phyloP scores from a whole-genome alignment of 2,113 vertebrate species.

The Pelecanoides urinatrix region DNA sequence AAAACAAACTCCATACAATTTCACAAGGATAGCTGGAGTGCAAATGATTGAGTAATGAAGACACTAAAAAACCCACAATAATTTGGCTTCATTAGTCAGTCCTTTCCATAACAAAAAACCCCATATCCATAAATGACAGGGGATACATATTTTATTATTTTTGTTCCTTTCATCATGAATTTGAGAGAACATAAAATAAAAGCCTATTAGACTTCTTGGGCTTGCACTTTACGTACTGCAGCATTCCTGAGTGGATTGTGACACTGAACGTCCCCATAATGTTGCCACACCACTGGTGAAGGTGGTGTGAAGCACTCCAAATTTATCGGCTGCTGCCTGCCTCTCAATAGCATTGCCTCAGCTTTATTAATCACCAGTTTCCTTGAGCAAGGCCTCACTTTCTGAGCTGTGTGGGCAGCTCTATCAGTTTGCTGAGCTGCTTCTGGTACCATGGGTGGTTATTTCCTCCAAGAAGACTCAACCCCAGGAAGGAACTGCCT shows the following conservation, averaged over 20 bases:
- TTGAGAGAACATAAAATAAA: neutral
- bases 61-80: neutral
- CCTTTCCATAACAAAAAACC: neutral
- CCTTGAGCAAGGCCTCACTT: neutral
- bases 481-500: neutral
- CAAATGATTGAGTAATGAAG: neutral
- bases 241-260: neutral
- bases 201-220: neutral
- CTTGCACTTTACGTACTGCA: neutral
- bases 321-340: neutral
- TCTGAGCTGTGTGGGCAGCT: neutral
- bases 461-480: neutral
- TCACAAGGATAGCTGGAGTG: constrained; percentile 1
- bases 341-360: neutral
- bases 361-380: neutral
- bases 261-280: rapidly evolving
- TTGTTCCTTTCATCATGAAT: neutral
- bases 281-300: neutral
- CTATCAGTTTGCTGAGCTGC: neutral
- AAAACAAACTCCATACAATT: neutral
- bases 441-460: neutral
- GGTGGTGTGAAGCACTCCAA: neutral
- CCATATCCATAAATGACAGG: neutral
- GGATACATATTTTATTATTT: neutral
- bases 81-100: neutral